Conservation (phyloP, 2,797 vertebrate species). For the Acrocephalus scirpaceus region DNA sequence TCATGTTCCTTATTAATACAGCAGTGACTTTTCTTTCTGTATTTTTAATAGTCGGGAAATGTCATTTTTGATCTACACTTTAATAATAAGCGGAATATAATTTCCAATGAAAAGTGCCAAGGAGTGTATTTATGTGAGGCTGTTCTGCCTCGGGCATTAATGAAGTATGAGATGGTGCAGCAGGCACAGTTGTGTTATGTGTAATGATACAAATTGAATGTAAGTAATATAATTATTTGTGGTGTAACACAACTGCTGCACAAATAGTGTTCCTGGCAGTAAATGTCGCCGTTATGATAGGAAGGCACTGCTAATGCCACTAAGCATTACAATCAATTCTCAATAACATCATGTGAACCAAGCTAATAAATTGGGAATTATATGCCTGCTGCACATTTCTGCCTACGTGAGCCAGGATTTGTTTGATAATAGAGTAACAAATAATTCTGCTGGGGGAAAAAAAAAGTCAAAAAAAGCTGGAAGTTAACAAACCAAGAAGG, state of each 20-base stretch:
- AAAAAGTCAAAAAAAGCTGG: neutral
- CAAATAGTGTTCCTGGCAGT: constrained; percentile 66
- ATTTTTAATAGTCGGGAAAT: neutral
- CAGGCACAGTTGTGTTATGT: constrained; percentile 3
- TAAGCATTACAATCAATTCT: constrained; percentile 68
- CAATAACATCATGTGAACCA: constrained; percentile 57
- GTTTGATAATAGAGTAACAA: constrained; percentile 43
- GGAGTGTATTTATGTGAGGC: constrained; percentile 58
- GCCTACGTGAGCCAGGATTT: constrained; percentile 24
- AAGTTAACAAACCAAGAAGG: neutral
- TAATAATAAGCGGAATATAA: constrained; percentile 51
- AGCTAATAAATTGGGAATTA: constrained; percentile 70
- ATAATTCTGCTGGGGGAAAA: constrained; percentile 9
- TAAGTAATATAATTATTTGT: constrained; percentile 48
- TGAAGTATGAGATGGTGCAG: constrained; percentile 29
- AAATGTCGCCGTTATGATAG: constrained; percentile 65
- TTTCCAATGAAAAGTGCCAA: constrained; percentile 61
- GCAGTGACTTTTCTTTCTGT: neutral
- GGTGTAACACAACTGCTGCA: constrained; percentile 41
- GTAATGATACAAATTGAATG: constrained; percentile 61
- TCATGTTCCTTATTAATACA: neutral
- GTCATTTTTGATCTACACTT: constrained; percentile 37
- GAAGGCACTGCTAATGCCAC: constrained; percentile 65
- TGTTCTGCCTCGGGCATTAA: constrained; percentile 39
- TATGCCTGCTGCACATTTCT: constrained; percentile 48